A percentile compares a stretch with the other conserved stretches of the same genome.
Conservation (phyloP, 2,797 vertebrate genomes). For the Aplochiton taeniatus region DNA sequence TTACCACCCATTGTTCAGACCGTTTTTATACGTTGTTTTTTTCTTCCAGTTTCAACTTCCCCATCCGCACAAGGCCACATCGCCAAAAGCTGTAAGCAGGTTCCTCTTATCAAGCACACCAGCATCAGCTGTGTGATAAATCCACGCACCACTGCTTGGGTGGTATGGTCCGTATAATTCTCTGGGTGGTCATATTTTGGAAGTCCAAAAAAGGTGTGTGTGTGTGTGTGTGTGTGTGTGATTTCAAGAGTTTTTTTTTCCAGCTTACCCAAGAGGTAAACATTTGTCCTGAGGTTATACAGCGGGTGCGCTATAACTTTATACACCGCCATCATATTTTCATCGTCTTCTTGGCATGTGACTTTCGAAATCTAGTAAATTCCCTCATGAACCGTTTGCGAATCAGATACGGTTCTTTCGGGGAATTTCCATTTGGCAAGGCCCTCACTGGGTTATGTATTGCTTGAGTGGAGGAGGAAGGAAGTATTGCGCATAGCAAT, state of each 20-base stretch:
- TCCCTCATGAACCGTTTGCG: conserved; percentile 29
- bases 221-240: neutral
- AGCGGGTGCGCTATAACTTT: conserved; percentile 18
- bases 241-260: conserved; percentile 57
- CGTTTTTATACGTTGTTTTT: too few species aligned
- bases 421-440: conserved; percentile 35
- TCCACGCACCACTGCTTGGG: conserved; percentile 6
- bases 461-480: conserved; percentile 21
- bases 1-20: too few species aligned
- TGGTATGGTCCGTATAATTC: conserved; percentile 1
- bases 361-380: conserved; percentile 27
- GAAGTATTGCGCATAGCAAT: neutral
- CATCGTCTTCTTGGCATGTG: conserved; percentile 23
- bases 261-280: conserved; percentile 58
- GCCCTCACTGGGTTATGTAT: conserved; percentile 7
- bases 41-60: too few species aligned
- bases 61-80: neutral
- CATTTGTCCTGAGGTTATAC: conserved; percentile 44
- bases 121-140: conserved; percentile 4
- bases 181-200: conserved; percentile 14
- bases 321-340: conserved; percentile 42
- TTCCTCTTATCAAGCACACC: conserved; percentile 16
- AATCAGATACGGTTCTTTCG: conserved; percentile 28
- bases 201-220: conserved; percentile 2
- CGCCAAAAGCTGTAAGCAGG: conserved; percentile 16